Evolutionary conservation across 2,888 invertebrate species (phyloP), one percentile per base, ranked within the genome.

Genomic region (Achlya flavicornis): DNA sequence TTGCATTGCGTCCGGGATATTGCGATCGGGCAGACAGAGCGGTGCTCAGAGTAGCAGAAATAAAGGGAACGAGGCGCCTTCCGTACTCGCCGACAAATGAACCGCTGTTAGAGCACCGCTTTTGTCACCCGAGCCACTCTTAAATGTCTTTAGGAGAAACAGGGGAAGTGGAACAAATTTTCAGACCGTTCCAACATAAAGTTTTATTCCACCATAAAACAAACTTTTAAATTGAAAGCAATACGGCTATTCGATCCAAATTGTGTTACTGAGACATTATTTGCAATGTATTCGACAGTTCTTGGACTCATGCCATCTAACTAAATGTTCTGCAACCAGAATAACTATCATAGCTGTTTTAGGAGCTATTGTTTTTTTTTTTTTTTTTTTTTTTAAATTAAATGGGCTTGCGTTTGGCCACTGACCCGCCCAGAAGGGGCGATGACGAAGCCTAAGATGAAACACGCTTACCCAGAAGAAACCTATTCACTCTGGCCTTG

Each of bases 11-110:
- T 73, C 67, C 75, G 73, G 77, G 78, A 79, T 80, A 80, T 77
- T 81, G 78, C 80, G 76, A 78, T 73, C 72, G 73, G 64, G 74
- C 70, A 26, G 26, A 66, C 64, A 33, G 58, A 32, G 58, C 57
- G 57, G 63, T 62, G 71, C 66, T 72, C 66, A 69, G 69, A 68
- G 41, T 41, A 41, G 72, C 65, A 73, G 74, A 76, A 76, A 77
- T 78, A 75, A 78, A 77, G 72, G 68, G 69, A 57, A 69, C 66
- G 67, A 66, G 66, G 59, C 64, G 68, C 71, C 68, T 74, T 72
- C 70, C 69, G 67, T 67, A 68, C 74, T 73, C 72, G 65, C 71
- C 75, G 81, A 81, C 80, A 81, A 84, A 84, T 81, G 78, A 77
- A 77, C 77, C 71, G 70, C 70, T 74, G 75, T 75, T 77, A 77